These are phyloP conservation scores for Choristoneura rosaceana DNA, from an alignment of 2,888 invertebrate genomes.

Conservation along the genomic window DNA sequence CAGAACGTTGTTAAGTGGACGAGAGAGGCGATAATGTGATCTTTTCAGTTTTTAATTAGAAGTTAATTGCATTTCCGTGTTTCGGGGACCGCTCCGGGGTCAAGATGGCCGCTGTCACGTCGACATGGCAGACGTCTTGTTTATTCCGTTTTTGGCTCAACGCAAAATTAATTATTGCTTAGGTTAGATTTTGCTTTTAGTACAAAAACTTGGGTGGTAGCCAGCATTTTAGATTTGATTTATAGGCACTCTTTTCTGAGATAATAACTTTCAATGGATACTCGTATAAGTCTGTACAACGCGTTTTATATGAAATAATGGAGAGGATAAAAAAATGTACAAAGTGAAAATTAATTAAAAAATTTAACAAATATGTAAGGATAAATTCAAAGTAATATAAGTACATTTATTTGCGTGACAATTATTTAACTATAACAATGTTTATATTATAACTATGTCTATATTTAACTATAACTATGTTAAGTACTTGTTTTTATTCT, in stretches of 20 bases:
- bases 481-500: no score
- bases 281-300: not conserved
- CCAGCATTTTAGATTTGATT: not conserved
- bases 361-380: no score
- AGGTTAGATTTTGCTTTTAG: not conserved
- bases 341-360: no score
- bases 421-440: no score
- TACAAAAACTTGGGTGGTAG: not conserved
- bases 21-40: slow-evolving; percentile 21
- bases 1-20: slow-evolving; percentile 3
- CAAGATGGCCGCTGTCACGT: slow-evolving; percentile 3
- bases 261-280: not conserved
- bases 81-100: slow-evolving; percentile 12
- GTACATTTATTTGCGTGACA: no score
- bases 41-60: slow-evolving; percentile 26
- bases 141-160: slow-evolving; percentile 13
- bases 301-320: not conserved
- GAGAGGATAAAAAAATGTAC: no score
- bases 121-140: slow-evolving; percentile 4
- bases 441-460: no score
- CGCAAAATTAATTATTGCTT: slow-evolving; percentile 15
- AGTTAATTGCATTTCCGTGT: slow-evolving; percentile 33
- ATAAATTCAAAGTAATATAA: no score
- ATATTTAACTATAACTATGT: no score
- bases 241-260: not conserved